These are phyloP conservation scores for Mesorhabditis sp. DNA, from an alignment of 2,888 invertebrate species.

Conservation along the genomic window DNA sequence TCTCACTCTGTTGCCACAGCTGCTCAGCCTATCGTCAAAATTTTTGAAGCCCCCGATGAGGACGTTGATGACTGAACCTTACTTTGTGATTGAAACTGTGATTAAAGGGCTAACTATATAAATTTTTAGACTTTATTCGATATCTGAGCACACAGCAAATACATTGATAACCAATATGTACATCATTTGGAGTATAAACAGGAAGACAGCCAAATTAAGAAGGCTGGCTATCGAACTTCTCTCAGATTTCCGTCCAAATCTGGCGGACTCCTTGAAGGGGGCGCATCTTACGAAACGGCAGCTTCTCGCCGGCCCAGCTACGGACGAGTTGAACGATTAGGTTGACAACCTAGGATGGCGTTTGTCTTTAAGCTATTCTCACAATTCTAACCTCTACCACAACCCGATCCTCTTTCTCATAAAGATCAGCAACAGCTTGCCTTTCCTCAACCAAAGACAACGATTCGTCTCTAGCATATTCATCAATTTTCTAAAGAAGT, in stretches of 20 bases:
- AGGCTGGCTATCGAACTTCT: not conserved
- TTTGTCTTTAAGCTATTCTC: not conserved
- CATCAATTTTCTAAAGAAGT: conserved; percentile 5
- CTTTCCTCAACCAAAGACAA: not conserved
- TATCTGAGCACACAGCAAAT: not conserved
- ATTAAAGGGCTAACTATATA: too few relatives aligned
- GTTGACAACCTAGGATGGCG: not conserved
- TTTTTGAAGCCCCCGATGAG: not conserved
- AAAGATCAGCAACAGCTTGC: not conserved
- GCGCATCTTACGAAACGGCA: conserved; percentile 1
- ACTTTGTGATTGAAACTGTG: too few relatives aligned
- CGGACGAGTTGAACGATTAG: conserved; percentile 1
- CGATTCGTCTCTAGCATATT: not conserved
- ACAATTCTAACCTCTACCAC: not conserved
- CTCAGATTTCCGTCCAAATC: conserved; percentile 4
- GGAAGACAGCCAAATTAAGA: not conserved
- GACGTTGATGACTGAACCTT: not conserved
- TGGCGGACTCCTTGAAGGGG: not conserved
- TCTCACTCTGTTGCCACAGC: not conserved
- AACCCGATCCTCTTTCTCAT: conserved; percentile 1
- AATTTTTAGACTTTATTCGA: too few relatives aligned
- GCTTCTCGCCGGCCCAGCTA: not conserved
- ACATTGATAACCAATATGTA: not conserved
- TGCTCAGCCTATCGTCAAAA: not conserved
- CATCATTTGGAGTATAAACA: not conserved